Evolutionary conservation across 2,113 vertebrate species (phyloP), one percentile per base, ranked within the genome.

Genomic region (Hassar affinis): DNA sequence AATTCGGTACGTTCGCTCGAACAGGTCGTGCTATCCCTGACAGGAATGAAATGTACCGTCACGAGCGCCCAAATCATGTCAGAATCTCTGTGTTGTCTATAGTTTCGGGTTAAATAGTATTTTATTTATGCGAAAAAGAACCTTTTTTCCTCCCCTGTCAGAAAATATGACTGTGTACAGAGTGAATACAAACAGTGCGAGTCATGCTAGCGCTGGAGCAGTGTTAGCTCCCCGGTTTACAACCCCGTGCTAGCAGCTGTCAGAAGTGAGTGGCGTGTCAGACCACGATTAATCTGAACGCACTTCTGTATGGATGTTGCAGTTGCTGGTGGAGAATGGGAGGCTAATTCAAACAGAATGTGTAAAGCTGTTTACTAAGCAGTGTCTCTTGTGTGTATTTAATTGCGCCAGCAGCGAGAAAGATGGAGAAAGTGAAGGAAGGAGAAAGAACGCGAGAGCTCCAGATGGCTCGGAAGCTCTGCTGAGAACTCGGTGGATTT

Each of bases 271-370:
- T 83, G 83, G 61, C 83, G 75, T 75, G 69, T 83, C 78, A 54
- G 80, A 69, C 83, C 47, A 51, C 38, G 30, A 82, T 84, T 82
- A 82, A 87, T 87, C 75, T 52, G 45, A 72, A 71, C 61, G 7
- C 35, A 78, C 72, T 51, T 84, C 75, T 81, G 56, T 52, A 49
- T 80, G 79, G 79, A 81, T 85, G 80, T 85, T 86, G 72, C 72
- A 82, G 79, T 52, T 80, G 64, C 72, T 87, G 83, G 20, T 80
- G 78, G 38, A 68, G 56, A 86, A 69, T 85, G 35, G 68, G 71
- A 80, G 83, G 83, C 83, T 77, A 86, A 88, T 25, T 84, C 85
- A 94, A 94, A 93, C 91, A 93, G 91, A 85, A 83, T 69, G 84
- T 69, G 51, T 68, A 85, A 78, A 57, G 69, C 83, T 82, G 80